These are phyloP conservation scores for Dendropsophus ebraccatus DNA, from an alignment of 2,113 vertebrate species.

Conservation along the genomic window DNA sequence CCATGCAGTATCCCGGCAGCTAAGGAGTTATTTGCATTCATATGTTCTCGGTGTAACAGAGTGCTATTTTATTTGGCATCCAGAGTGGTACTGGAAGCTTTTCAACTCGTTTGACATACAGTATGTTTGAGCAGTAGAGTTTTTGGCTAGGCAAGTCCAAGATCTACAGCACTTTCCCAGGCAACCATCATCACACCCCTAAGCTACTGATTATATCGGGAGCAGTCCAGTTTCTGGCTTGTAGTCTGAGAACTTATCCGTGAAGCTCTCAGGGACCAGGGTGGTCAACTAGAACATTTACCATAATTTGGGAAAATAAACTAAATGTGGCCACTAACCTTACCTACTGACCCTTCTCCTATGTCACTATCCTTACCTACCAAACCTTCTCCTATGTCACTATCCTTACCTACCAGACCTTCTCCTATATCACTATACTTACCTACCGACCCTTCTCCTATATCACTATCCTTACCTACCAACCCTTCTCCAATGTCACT, in stretches of 20 bases:
- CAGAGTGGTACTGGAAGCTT: slow-evolving; percentile 17
- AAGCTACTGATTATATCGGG: slow-evolving; percentile 40
- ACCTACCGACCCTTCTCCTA: no score
- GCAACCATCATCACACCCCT: slow-evolving; percentile 4
- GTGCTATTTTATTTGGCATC: slow-evolving; percentile 10
- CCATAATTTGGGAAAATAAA: slow-evolving; percentile 19
- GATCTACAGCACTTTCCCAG: slow-evolving; percentile 35
- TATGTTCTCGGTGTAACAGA: neutral
- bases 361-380: no score
- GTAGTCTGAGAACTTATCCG: slow-evolving; percentile 20
- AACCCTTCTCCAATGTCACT: no score
- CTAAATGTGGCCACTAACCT: neutral
- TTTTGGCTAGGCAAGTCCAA: slow-evolving; percentile 11
- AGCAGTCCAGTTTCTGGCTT: neutral
- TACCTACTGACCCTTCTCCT: no score
- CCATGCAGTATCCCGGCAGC: neutral
- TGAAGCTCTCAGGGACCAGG: slow-evolving; percentile 12
- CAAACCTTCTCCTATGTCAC: no score
- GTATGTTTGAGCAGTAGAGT: slow-evolving; percentile 17
- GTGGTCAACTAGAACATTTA: slow-evolving; percentile 2
- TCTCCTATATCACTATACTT: no score
- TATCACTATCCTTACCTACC: no score
- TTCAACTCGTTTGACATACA: slow-evolving; percentile 1
- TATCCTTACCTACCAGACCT: no score
- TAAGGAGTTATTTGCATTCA: neutral